Percentiles rank a stretch among this genome's conserved stretches.
phyloP scores from a whole-genome alignment of 1,140 invertebrate genomes.

The Muscidifurax raptorellus region DNA sequence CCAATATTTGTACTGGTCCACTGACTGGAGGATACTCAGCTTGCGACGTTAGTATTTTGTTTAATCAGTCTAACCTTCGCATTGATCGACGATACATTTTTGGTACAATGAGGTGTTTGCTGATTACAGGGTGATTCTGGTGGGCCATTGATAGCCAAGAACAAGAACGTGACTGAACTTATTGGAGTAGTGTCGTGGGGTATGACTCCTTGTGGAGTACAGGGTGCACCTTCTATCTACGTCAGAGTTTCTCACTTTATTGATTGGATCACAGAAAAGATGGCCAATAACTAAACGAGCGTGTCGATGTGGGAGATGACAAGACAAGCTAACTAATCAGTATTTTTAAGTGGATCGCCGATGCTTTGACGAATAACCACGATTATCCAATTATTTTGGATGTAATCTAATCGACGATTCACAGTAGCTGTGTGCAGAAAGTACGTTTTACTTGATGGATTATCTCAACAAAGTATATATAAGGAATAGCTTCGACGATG shows the following conservation, averaged over 20 bases:
- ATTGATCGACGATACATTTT: neutral
- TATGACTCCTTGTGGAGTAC: slow-evolving; percentile 79
- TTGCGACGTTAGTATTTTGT: slow-evolving; percentile 72
- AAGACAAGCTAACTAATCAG: no score
- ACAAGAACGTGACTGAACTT: slow-evolving; percentile 19
- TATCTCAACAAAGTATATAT: neutral
- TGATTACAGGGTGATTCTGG: slow-evolving; percentile 70
- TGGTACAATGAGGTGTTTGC: neutral
- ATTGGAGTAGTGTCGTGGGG: slow-evolving; percentile 86
- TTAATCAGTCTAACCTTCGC: neutral
- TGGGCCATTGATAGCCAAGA: slow-evolving; percentile 68
- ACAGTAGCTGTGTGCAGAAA: neutral
- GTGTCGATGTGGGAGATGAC: no score
- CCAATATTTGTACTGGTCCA: slow-evolving; percentile 81
- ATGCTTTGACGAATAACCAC: no score
- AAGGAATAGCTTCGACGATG: neutral
- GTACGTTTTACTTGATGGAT: neutral
- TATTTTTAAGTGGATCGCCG: no score
- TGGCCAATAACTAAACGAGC: neutral
- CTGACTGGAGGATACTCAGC: slow-evolving; percentile 76
- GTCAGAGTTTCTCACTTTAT: slow-evolving; percentile 77
- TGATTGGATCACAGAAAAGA: slow-evolving; percentile 65
- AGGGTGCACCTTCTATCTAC: slow-evolving; percentile 81
- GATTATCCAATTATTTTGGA: neutral
- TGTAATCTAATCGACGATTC: neutral